Evolutionary conservation across 1,140 invertebrate genomes (phyloP).

Genomic region (Rhizoglyphus robini): DNA sequence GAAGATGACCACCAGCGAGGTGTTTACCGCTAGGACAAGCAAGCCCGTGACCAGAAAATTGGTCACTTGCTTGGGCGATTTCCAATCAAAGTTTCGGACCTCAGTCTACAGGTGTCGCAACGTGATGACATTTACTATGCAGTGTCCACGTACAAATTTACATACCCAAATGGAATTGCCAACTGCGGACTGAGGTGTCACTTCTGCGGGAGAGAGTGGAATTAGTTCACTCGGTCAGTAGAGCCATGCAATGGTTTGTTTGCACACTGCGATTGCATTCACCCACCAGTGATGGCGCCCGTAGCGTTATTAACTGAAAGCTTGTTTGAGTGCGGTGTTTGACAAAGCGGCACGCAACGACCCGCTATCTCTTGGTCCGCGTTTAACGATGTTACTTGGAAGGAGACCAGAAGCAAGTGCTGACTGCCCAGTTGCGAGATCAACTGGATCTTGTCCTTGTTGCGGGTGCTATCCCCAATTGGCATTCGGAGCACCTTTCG

Average conservation of each 20-base stretch:
- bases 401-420: neutral
- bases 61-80: neutral
- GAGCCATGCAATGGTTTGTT: no score
- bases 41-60: neutral
- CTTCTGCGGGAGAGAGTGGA: no score
- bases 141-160: no score
- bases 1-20: neutral
- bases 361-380: neutral
- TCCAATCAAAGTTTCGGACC: neutral
- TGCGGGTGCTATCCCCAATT: neutral
- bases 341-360: neutral
- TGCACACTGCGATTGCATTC: no score
- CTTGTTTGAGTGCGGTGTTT: no score
- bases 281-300: no score
- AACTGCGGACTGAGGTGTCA: no score
- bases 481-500: neutral
- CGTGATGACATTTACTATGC: no score
- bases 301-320: no score
- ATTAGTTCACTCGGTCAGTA: no score
- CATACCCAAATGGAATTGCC: no score
- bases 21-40: neutral
- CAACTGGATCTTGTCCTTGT: neutral
- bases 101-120: neutral
- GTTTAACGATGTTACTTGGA: neutral
- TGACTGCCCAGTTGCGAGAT: constrained; percentile 5